Evolutionary conservation across 2,888 invertebrate genomes (phyloP).

Genomic region (Oxycera nigricornis): DNA sequence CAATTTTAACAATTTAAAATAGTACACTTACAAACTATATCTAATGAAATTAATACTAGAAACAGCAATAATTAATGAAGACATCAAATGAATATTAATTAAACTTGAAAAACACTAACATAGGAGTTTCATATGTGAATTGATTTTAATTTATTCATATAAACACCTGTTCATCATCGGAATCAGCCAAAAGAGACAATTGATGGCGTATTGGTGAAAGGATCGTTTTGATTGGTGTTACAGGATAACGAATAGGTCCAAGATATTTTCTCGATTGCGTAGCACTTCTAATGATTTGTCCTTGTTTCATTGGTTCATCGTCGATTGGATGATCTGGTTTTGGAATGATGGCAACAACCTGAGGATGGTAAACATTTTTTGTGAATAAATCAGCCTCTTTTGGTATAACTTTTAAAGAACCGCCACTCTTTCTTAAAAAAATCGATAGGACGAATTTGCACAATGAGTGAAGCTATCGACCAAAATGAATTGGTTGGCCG

Average conservation of each 20-base stretch:
- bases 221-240: slow-evolving; percentile 65
- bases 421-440: too few relatives aligned
- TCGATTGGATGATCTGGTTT: slow-evolving; percentile 42
- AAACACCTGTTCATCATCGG: slow-evolving; percentile 72
- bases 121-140: background rate
- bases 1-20: slow-evolving; percentile 20
- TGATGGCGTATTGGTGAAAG: slow-evolving; percentile 43
- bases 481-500: too few relatives aligned
- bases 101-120: background rate
- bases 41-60: background rate
- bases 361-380: background rate
- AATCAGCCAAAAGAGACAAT: slow-evolving; percentile 52
- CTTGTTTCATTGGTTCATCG: slow-evolving; percentile 44
- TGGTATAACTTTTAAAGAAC: too few relatives aligned
- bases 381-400: too few relatives aligned
- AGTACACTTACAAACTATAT: background rate
- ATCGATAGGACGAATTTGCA: too few relatives aligned
- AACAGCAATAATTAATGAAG: background rate
- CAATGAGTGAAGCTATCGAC: too few relatives aligned
- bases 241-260: slow-evolving; percentile 71
- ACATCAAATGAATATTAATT: background rate
- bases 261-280: slow-evolving; percentile 69
- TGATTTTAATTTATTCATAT: slow-evolving; percentile 58
- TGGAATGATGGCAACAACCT: slow-evolving; percentile 48
- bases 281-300: slow-evolving; percentile 66